Base-by-base conservation (phyloP, 2,888 invertebrate genomes). In the Rhodophaea formosa region DNA sequence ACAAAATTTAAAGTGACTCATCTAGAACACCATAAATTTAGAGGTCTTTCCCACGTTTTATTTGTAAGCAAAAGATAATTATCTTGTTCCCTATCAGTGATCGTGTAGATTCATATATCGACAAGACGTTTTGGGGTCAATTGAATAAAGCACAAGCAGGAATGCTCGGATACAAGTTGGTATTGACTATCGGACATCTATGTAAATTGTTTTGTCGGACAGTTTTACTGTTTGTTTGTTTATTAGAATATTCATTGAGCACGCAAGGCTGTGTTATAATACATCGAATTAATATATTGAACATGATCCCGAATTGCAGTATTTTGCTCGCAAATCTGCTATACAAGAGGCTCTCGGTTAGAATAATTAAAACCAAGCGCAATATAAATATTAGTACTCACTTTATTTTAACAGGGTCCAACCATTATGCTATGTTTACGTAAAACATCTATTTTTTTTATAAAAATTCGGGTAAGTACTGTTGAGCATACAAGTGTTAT, bases 101-200 rank as follows among this genome's bases (percentile, higher is more conserved):
- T 49, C 49, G 39, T 49, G 49, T 49, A 29, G 47, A 56, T 39
- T 42, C 56, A 30, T 49, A 47, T 14, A 14, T 56, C 49, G 56
- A 56, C 23, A 47, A 56, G 49, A 56, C 42, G 14, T 56, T 56
- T 56, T 56, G 49, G 39, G 56, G 56, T 56, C 56, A 56, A 49
- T 15, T 39, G 39, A 29, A 23, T 56, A 49, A 56, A 43, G 39
- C 49, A 29, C 39, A n/a, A 17, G 32, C 35, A 35, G 35, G 35
- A 35, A 51, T 35, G 35, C 10, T 30, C 8, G n/a, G 23, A 15
- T 8, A 15, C 49, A 49, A 8, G 49, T 30, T 30, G 15, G 16
- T 51, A 35, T 39, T 16, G 35, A 8, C 15, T 32, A 30, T 35
- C 35, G 32, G 15, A 12, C 35, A 35, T 35, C 35, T 35, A 46